Base-by-base conservation (phyloP, 2,113 vertebrate species). In the Tupaia tana region DNA sequence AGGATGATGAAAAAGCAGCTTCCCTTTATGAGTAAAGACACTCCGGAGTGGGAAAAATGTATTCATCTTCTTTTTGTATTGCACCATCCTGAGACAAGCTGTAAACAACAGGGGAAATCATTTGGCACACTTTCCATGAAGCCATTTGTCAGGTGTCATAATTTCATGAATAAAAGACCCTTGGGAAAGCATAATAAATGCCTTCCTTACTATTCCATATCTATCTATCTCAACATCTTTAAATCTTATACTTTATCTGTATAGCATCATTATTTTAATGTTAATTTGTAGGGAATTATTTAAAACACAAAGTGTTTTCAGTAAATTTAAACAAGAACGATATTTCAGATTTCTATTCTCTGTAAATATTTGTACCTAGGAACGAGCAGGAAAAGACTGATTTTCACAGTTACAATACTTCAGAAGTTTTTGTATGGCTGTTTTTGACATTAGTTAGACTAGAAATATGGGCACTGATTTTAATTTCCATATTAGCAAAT, bases 131-230 rank as follows among this genome's bases (percentile, higher is more conserved):
- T 79, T 74, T 81, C 66, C 89, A 66, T 24, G 7, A 54, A 93
- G 86, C 29, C 66, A 94, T 92, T 96, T 92, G 74, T 96, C 86
- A 88, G 54, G 63, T 95, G 86, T 92, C 95, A 92, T 66, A 93
- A 74, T 56, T 27, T 19, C 64, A 86, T n/a, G 31, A 14, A 63
- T 86, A 70, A 74, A 84, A 85, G 54, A 18, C 56, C 84, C 80
- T 52, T 78, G 83, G 59, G 89, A 66, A 95, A 86, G 9, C 81
- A 75, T 78, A 92, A 86, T 15, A 24, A 94, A 91, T 89, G 52
- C 52, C 56, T 70, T 94, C 59, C 24, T 80, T 69, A 77, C 61
- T 75, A 34, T 31, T 61, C 64, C 80, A 81, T 92, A 92, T 89
- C 87, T 92, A 3, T 75, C 67, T 92, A 61, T 77, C 27, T 73